Evolutionary conservation across 2,888 invertebrate species (phyloP).

Genomic region (Frankliniella intonsa): DNA sequence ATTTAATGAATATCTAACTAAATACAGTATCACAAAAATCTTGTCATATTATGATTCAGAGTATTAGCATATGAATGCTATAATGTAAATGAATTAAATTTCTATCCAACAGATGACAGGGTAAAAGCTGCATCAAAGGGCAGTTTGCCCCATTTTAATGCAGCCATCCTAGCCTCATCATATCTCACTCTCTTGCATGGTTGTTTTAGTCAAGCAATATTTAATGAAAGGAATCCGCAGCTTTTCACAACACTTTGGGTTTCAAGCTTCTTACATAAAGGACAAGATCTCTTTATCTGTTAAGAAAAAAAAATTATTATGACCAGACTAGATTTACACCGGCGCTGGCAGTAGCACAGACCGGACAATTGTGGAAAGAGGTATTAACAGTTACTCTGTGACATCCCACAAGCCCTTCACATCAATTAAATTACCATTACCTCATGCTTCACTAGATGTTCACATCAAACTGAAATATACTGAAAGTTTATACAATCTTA

Average conservation of each 20-base stretch:
- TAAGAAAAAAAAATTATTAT: background rate
- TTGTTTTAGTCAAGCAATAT: slow-evolving; percentile 23
- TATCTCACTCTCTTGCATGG: slow-evolving; percentile 16
- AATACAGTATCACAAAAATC: slow-evolving; percentile 27
- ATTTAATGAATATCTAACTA: slow-evolving; percentile 27
- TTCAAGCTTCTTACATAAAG: slow-evolving; percentile 18
- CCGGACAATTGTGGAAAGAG: slow-evolving; percentile 6
- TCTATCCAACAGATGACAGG: background rate
- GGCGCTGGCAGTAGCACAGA: slow-evolving; percentile 5
- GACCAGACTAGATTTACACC: slow-evolving; percentile 13
- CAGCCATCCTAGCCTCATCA: background rate
- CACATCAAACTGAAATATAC: slow-evolving; percentile 14
- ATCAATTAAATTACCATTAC: background rate
- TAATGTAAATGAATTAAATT: slow-evolving; percentile 19
- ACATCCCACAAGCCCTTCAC: slow-evolving; percentile 7
- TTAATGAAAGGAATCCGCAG: background rate
- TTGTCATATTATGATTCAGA: slow-evolving; percentile 23
- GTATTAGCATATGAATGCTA: slow-evolving; percentile 16
- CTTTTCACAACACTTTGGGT: background rate
- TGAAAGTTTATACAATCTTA: background rate
- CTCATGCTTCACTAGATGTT: slow-evolving; percentile 20
- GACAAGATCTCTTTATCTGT: slow-evolving; percentile 5
- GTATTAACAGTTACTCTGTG: slow-evolving; percentile 10
- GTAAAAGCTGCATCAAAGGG: background rate
- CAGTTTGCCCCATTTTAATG: background rate